Evolutionary conservation across 2,113 vertebrate species (phyloP), one percentile per base, ranked within the genome.

Genomic region (Hystrix brachyura): DNA sequence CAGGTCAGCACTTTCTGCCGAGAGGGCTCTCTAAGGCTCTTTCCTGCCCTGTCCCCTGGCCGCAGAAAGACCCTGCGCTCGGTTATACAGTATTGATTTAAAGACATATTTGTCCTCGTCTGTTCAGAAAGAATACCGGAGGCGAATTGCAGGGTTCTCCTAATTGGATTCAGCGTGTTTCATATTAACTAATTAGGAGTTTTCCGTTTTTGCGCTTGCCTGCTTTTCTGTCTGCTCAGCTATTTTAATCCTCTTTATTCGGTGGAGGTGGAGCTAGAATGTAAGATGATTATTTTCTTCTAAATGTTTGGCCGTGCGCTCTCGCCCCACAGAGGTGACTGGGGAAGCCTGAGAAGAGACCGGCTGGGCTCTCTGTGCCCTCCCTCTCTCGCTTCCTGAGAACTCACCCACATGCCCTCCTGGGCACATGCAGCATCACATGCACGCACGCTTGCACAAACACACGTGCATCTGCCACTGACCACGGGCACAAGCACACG

Each of bases 121-220:
- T 96, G 96, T 94, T 97, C 88, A 74, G 90, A 78, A 80, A 88
- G 90, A 92, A 81, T n/a, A 59, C 82, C 0, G 76, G 79, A 64
- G 59, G 94, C 9, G 0, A 38, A 60, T 64, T 2, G 65, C 53
- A 23, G 72, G 65, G 10, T 1, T 43, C 94, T 85, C 93, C 53
- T 98, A 97, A 98, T 97, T 98, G 97, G 97, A 96, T 96, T 97
- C 95, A 18, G 93, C 53, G 53, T 96, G 96, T 93, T 96, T 95
- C 94, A 83, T 96, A 92, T 97, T 90, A 97, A 96, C 95, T 97
- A 97, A 97, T 97, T 94, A 98, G 95, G 94, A 64, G 21, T 46
- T 53, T 46, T 32, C 55, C 57, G 74, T 92, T 71, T 87, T 8
- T 7, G 15, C 32, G 94, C 67, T 21, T 18, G 51, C 87, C 83